Percentiles rank a stretch among this genome's conserved stretches.
Conservation (phyloP, 2,797 vertebrate species). For the Scarus forsteni region DNA sequence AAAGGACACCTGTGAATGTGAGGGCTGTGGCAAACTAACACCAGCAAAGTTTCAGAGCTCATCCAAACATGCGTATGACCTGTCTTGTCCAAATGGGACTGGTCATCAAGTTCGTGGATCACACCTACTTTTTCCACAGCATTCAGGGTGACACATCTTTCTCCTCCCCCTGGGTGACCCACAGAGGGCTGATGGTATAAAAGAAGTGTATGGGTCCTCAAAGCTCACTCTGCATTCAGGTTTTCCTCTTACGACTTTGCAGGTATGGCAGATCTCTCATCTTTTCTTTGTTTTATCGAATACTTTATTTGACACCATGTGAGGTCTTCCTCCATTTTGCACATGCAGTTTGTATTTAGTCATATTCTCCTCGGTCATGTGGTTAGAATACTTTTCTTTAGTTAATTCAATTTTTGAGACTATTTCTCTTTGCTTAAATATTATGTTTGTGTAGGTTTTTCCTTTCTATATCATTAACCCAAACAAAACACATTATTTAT, state of each 20-base stretch:
- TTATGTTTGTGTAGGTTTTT: too few relatives aligned
- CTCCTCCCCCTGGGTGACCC: constrained; percentile 49
- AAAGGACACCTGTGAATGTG: constrained; percentile 34
- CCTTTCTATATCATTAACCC: too few relatives aligned
- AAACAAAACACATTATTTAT: too few relatives aligned
- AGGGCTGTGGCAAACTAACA: constrained; percentile 46
- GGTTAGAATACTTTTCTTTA: too few relatives aligned
- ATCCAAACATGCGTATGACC: constrained; percentile 62
- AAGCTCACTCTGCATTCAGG: constrained; percentile 34
- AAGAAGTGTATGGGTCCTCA: constrained; percentile 65
- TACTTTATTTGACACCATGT: too few relatives aligned
- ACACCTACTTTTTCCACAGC: constrained; percentile 70
- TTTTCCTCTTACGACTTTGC: constrained; percentile 20
- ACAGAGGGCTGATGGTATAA: constrained; percentile 70
- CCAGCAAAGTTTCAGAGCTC: constrained; percentile 44
- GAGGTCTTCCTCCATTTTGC: too few relatives aligned
- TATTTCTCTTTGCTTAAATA: too few relatives aligned
- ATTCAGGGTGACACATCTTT: constrained; percentile 65
- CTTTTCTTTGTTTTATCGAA: background rate
- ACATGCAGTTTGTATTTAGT: too few relatives aligned
- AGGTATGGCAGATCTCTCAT: constrained; percentile 61
- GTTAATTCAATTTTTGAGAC: too few relatives aligned
- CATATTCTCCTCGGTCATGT: too few relatives aligned
- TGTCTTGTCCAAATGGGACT: constrained; percentile 56
- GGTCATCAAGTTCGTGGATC: constrained; percentile 54